Evolutionary conservation across 2,888 invertebrate genomes (phyloP), one percentile per base, ranked within the genome.

Genomic region (Orgyia antiqua): DNA sequence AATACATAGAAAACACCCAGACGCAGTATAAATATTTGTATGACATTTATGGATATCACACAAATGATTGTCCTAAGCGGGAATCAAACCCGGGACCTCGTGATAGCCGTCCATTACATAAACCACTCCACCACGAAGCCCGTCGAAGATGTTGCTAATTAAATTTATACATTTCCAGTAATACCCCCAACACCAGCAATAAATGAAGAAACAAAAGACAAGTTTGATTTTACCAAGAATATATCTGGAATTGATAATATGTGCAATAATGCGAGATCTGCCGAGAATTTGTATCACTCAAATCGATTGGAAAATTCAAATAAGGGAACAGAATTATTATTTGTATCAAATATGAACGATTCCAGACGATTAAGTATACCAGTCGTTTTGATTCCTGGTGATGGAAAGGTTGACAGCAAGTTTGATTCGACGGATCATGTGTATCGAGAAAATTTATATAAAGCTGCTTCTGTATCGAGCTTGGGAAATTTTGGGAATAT

Each of bases 401-500:
- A 76, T 24, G 54, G 58, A 10, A 73, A 58, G 34, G 49, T 42
- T 6, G 63, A 75, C 41, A 69, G 66, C 39, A 72, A 66, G 74
- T 89, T 72, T 80, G 88, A 53, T 55, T 79, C 83, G 0, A 68
- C 51, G 13, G 84, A 82, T 49, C 67, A 73, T 24, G 80, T 82
- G 7, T 86, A 82, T 36, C 54, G 83, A 30, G 78, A 86, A 50
- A 86, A 84, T 43, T 52, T 86, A 31, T 83, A 79, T 36, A 86
- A 83, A 46, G 83, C 86, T 1, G 80, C 82, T 0, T 86, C 86
- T 0, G 76, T 80, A 7, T 75, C 78, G 1, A 86, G 86, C 55
- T 67, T 86, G 36, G 84, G 86, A 0, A 82, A 79, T 53, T 83
- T 86, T 13, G 83, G 83, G 1, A 72, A 53, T 24, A 74, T 83